These are phyloP conservation scores for Metacarcinus magister DNA, from an alignment of 2,888 invertebrate species.

Conservation along the genomic window DNA sequence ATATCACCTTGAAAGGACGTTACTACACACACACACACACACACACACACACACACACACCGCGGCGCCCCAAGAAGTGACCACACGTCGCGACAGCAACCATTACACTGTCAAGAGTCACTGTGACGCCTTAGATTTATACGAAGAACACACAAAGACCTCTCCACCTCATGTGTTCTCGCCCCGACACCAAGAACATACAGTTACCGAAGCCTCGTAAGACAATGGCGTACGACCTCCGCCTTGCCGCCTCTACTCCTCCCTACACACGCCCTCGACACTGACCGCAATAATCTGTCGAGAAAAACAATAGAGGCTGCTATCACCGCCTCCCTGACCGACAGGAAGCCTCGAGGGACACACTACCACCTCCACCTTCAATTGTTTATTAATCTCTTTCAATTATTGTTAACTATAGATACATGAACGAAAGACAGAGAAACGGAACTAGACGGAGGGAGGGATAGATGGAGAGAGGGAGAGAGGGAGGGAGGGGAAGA, in stretches of 20 bases:
- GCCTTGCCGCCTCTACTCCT: neutral
- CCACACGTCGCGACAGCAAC: neutral
- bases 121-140: neutral
- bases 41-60: neutral
- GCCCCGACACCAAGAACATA: slow-evolving; percentile 11
- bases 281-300: slow-evolving; percentile 1
- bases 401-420: neutral
- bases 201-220: neutral
- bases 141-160: neutral
- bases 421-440: neutral
- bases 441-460: neutral
- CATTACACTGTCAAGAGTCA: neutral
- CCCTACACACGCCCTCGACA: neutral
- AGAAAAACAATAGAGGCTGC: neutral
- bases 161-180: neutral
- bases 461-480: neutral
- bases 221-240: slow-evolving; percentile 6
- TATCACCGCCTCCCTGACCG: neutral
- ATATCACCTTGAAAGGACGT: neutral
- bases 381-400: neutral
- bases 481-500: neutral
- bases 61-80: neutral
- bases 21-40: slow-evolving; percentile 21
- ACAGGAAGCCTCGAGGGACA: neutral
- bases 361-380: neutral